Percentiles rank a stretch among this genome's conserved stretches.
phyloP scores from a whole-genome alignment of 64 coral and sea anemone species.

The Cladopsammia gracilis region DNA sequence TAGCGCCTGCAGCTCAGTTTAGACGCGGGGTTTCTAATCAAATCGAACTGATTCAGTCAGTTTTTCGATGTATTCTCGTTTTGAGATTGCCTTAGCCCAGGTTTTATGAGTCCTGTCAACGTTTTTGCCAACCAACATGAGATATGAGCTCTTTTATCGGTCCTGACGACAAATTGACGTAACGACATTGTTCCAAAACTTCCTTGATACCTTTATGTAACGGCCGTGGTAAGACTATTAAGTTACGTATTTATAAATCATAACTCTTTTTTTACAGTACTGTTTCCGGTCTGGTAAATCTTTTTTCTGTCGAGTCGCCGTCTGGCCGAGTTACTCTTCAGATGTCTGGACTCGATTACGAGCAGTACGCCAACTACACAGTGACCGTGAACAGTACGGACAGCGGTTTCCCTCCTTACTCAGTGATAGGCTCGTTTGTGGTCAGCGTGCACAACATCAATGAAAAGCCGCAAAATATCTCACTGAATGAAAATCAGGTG shows the following conservation, averaged over 20 bases:
- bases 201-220: too few species aligned
- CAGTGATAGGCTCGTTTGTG: conserved; percentile 71
- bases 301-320: conserved; percentile 71
- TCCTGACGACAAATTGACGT: too few species aligned
- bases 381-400: conserved; percentile 79
- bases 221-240: too few species aligned
- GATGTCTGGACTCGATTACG: conserved; percentile 68
- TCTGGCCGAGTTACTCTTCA: conserved; percentile 69
- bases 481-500: conserved; percentile 68
- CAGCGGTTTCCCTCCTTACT: conserved; percentile 81
- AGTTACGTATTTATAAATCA: background rate
- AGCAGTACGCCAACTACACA: conserved; percentile 70
- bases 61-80: background rate
- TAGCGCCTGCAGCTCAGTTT: too few species aligned
- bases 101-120: too few species aligned
- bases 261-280: background rate
- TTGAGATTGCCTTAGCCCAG: background rate
- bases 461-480: conserved; percentile 76
- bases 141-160: background rate
- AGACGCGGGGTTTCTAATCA: too few species aligned
- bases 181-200: too few species aligned
- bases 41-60: background rate
- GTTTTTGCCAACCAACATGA: too few species aligned
- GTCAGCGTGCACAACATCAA: conserved; percentile 81
- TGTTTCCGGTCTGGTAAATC: background rate